Evolutionary conservation across 2,113 vertebrate species (phyloP).

Genomic region (Sakesphorus luctuosus): DNA sequence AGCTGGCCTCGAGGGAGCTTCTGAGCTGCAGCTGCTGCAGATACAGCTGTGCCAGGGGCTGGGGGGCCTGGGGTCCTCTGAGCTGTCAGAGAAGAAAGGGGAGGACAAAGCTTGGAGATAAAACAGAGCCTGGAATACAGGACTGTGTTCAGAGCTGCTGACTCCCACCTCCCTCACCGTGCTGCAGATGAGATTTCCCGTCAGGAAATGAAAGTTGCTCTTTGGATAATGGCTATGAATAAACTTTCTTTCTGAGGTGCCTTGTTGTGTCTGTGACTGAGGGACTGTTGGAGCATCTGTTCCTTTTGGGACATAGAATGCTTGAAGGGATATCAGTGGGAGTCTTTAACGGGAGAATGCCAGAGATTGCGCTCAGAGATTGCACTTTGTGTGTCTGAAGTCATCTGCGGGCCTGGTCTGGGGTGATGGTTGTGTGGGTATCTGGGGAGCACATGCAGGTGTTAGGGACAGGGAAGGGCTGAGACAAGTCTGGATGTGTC

Average conservation of each 20-base stretch:
- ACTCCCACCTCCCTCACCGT: accelerated
- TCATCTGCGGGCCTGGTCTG: background rate
- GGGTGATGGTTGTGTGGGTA: background rate
- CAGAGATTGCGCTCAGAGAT: background rate
- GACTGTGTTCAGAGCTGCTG: background rate
- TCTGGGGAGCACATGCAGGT: background rate
- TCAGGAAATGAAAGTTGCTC: background rate
- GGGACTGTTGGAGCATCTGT: background rate
- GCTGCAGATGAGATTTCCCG: background rate
- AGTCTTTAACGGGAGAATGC: background rate
- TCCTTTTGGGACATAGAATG: background rate
- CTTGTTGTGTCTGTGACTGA: background rate
- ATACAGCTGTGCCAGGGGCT: background rate
- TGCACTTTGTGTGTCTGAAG: background rate
- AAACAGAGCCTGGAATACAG: background rate
- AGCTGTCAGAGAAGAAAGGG: background rate
- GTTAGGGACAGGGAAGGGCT: background rate
- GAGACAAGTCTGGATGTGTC: background rate
- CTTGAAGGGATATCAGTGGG: background rate
- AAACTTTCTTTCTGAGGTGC: background rate
- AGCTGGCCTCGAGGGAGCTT: background rate
- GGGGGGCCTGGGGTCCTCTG: background rate
- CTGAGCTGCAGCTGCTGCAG: background rate
- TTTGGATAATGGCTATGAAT: background rate
- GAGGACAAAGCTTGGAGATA: background rate